Conservation (phyloP, 2,113 vertebrate species). For the Alces alces region DNA sequence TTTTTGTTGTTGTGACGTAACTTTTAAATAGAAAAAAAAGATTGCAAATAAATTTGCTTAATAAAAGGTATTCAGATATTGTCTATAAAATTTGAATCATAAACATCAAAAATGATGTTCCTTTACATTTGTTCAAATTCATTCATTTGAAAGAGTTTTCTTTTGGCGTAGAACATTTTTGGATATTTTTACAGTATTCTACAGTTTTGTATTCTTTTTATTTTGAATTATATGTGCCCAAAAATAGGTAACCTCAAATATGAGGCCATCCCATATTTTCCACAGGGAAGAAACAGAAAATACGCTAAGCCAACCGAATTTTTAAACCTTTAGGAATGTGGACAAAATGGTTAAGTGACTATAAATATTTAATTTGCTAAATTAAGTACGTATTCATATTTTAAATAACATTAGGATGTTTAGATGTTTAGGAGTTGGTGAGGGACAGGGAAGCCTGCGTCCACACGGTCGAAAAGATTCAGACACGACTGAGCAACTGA, state of each 20-base stretch:
- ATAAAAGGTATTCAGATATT: background rate
- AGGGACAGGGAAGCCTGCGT: background rate
- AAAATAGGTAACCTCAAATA: background rate
- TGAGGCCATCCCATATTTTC: background rate
- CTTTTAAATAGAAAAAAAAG: background rate
- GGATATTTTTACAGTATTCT: background rate
- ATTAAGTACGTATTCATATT: background rate
- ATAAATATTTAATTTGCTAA: background rate
- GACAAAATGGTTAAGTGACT: background rate
- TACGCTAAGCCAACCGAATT: background rate
- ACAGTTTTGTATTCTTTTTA: background rate
- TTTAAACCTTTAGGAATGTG: constrained; percentile 18
- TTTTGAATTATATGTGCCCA: background rate
- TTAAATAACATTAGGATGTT: background rate
- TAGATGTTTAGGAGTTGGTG: background rate
- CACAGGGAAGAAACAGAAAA: background rate
- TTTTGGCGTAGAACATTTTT: background rate
- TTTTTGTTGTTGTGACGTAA: background rate
- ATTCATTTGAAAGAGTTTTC: background rate
- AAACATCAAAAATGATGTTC: background rate
- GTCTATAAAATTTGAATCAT: background rate
- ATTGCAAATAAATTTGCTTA: background rate
- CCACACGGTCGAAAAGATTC: background rate
- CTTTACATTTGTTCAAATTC: background rate
- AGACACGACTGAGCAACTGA: background rate